Base-by-base conservation (phyloP, 2,113 vertebrate genomes). In the Telmatochromis sp. region DNA sequence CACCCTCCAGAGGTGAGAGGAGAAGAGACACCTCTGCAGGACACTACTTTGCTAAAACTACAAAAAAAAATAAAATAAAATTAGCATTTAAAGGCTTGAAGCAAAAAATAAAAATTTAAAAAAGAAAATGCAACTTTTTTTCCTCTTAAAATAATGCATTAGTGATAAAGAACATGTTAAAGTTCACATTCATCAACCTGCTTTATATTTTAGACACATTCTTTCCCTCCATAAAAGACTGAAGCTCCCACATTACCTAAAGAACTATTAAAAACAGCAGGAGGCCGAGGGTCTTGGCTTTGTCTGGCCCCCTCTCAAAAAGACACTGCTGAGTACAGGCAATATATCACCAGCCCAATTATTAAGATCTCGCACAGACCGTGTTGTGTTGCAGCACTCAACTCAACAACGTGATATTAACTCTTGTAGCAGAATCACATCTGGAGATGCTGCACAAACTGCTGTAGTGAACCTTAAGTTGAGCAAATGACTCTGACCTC, bases 191-290 rank as follows among this genome's bases (percentile, higher is more conserved):
- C 54, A 54, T 28, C 7, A 3, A 84, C 15, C 21, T 33, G 13
- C 58, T 85, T 86, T 90, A 13, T n/a, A 54, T 85, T 90, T 90
- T 13, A 89, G 28, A 9, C n/a, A 10, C 78, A 87, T 83, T 89
- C 85, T 92, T 86, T 47, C 12, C 13, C 42, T 86, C 71, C 47
- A 87, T 86, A 40, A 79, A 78, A 84, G 81, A 81, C 79, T 71
- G 89, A 89, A 86, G 45, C 86, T 47, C 89, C 82, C 80, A 73
- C 83, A 58, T 90, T 71, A 89, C 81, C 58, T 91, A 91, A 42
- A 89, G 90, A 90, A 93, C 95, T 95, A 96, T 96, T 96, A 96
- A 96, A 95, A 96, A 90, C 95, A 89, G 81, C 83, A 68, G 95
- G 94, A 82, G 85, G 89, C 50, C 7, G 55, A 87, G 82, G 91